Percentiles rank a stretch among this genome's conserved stretches.
These are phyloP conservation scores for Pitta sordida DNA, from an alignment of 2,113 vertebrate species.

Conservation along the genomic window DNA sequence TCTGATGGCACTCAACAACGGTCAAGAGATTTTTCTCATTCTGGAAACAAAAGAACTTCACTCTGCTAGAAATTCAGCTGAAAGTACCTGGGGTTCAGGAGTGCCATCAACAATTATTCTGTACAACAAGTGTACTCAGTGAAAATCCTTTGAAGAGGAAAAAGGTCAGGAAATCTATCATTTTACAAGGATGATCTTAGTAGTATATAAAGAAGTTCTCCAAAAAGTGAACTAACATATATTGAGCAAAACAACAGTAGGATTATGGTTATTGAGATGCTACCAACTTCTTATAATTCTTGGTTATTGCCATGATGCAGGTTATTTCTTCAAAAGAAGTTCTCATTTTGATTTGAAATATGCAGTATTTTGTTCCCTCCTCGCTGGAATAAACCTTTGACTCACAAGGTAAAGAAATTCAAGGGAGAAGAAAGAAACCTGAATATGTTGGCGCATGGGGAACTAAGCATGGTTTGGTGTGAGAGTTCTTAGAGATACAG, in stretches of 20 bases:
- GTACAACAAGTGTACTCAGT: accelerated
- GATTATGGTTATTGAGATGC: neutral
- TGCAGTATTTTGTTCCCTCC: neutral
- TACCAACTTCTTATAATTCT: neutral
- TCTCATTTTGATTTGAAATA: neutral
- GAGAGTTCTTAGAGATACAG: neutral
- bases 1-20: neutral
- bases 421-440: neutral
- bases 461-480: neutral
- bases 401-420: neutral
- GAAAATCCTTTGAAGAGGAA: neutral
- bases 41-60: neutral
- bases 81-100: neutral
- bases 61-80: neutral
- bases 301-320: neutral
- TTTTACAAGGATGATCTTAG: neutral
- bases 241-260: neutral
- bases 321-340: neutral
- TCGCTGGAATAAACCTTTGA: neutral
- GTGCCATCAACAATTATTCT: neutral
- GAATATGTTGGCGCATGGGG: neutral
- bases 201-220: neutral
- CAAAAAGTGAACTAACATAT: neutral
- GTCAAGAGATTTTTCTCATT: slow-evolving; percentile 2
- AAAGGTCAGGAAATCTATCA: slow-evolving; percentile 9